phyloP scores from a whole-genome alignment of 2,888 invertebrate species.

The Phymatocera aterrima region DNA sequence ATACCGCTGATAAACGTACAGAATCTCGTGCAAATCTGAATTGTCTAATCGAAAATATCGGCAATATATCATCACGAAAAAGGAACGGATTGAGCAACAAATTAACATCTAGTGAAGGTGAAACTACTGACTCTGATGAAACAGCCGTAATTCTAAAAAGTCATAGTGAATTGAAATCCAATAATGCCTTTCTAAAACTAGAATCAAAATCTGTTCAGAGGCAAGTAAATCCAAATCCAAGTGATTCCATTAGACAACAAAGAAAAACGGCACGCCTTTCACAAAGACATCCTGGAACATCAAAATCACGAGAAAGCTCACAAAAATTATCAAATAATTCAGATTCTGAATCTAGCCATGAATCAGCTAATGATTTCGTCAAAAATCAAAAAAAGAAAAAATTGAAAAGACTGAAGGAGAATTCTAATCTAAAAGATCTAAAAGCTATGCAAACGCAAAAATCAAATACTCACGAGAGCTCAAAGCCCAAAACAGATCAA shows the following conservation, averaged over 20 bases:
- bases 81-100: neutral
- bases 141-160: neutral
- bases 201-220: neutral
- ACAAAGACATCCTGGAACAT: neutral
- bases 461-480: neutral
- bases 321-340: neutral
- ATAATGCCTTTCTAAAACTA: neutral
- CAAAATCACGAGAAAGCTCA: neutral
- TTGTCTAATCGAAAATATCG: neutral
- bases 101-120: neutral
- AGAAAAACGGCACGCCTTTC: neutral
- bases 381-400: neutral
- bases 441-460: neutral
- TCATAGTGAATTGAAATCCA: neutral
- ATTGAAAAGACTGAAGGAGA: neutral
- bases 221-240: neutral
- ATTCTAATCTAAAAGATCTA: neutral
- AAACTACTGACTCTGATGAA: neutral
- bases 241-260: neutral
- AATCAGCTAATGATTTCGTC: slow-evolving; percentile 7
- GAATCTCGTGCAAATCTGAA: neutral
- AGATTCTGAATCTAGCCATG: neutral
- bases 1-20: neutral
- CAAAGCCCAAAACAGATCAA: neutral
- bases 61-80: neutral